phyloP scores from a whole-genome alignment of 1,140 invertebrate species.

The Pentalonia nigronervosa region DNA sequence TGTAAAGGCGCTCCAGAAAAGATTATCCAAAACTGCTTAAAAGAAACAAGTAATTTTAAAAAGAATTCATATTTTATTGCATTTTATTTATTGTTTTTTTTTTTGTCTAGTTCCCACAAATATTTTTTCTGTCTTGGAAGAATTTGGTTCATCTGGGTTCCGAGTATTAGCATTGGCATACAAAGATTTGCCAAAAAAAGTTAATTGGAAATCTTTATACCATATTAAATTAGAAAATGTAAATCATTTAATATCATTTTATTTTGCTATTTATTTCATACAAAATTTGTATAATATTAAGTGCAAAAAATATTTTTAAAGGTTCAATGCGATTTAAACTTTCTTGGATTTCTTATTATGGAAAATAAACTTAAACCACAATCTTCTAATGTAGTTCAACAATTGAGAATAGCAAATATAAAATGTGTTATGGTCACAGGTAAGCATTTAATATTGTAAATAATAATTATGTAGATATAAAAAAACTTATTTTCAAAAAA shows the following conservation, averaged over 20 bases:
- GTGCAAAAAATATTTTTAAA: not conserved
- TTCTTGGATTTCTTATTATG: constrained; percentile 86
- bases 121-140: constrained; percentile 75
- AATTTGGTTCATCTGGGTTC: constrained; percentile 86
- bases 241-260: constrained; percentile 66
- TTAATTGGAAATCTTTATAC: constrained; percentile 67
- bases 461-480: not conserved
- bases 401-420: constrained; percentile 80
- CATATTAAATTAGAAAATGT: constrained; percentile 71
- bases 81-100: not conserved
- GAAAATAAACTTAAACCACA: constrained; percentile 89
- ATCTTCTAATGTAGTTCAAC: constrained; percentile 78
- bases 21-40: constrained; percentile 72
- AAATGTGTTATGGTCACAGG: constrained; percentile 92
- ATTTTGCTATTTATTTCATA: constrained; percentile 61
- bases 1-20: constrained; percentile 93
- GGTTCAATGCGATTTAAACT: constrained; percentile 76
- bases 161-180: constrained; percentile 86
- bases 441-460: constrained; percentile 61
- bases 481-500: not conserved
- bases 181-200: constrained; percentile 70
- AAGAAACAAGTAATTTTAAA: constrained; percentile 68
- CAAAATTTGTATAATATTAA: constrained; percentile 63
- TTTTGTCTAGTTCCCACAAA: constrained; percentile 69
- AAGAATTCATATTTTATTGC: not conserved